A percentile compares a stretch with the other conserved stretches of the same genome.
These are phyloP conservation scores for Geotrupes spiniger DNA, from an alignment of 2,888 invertebrate species.

Conservation along the genomic window DNA sequence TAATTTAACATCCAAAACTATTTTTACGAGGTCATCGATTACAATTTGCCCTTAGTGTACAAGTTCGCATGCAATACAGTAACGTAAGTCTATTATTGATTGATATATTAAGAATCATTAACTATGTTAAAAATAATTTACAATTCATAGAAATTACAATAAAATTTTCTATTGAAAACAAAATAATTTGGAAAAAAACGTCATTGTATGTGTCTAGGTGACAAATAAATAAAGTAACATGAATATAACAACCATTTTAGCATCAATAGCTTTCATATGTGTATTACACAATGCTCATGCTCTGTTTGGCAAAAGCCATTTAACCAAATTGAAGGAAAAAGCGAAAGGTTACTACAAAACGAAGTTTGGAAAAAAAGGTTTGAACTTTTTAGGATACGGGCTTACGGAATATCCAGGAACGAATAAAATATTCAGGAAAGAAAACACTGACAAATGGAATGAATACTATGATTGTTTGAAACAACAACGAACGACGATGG, in stretches of 20 bases:
- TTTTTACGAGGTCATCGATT: no score
- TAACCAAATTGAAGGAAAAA: conserved; percentile 41
- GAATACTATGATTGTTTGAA: conserved; percentile 56
- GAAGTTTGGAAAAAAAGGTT: conserved; percentile 40
- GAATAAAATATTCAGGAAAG: conserved; percentile 44
- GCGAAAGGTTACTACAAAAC: conserved; percentile 43
- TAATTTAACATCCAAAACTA: no score
- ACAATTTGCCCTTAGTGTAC: no score
- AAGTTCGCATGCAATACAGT: no score
- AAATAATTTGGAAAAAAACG: no score
- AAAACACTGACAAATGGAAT: conserved; percentile 52
- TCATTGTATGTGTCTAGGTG: conserved; percentile 4
- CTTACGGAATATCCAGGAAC: conserved; percentile 51
- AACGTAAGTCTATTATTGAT: no score
- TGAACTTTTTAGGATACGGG: conserved; percentile 45
- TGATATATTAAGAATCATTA: no score
- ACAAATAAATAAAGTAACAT: conserved; percentile 10
- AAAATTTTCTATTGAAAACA: no score
- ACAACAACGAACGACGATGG: conserved; percentile 42
- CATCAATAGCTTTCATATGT: not conserved
- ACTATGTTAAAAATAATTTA: no score
- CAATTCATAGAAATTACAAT: no score
- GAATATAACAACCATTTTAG: not conserved
- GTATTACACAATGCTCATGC: conserved; percentile 2
- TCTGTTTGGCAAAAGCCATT: conserved; percentile 18